These are phyloP conservation scores for Zaprionus nigranus DNA, from an alignment of 1,140 invertebrate species.

Conservation along the genomic window DNA sequence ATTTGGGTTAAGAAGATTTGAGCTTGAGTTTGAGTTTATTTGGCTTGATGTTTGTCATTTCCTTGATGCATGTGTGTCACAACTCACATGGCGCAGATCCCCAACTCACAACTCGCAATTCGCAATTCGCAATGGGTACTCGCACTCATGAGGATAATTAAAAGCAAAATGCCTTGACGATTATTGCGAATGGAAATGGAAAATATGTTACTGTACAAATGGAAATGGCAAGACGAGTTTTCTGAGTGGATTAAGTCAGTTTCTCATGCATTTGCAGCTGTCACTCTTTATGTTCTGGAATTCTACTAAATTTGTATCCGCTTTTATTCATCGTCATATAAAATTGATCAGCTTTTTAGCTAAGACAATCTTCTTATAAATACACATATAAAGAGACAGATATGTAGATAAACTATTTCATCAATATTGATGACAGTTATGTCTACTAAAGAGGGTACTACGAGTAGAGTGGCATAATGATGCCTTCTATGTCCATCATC, in stretches of 20 bases:
- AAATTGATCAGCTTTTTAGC: not conserved
- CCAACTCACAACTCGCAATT: not conserved
- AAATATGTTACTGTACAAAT: not conserved
- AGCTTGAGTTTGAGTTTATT: conserved; percentile 53
- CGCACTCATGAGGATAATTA: conserved; percentile 53
- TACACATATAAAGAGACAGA: too few relatives aligned
- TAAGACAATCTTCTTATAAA: too few relatives aligned
- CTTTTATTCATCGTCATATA: not conserved
- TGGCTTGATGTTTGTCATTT: conserved; percentile 76
- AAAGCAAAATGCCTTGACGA: conserved; percentile 59
- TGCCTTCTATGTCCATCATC: too few relatives aligned
- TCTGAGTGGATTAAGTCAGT: conserved; percentile 1
- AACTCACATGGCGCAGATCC: conserved; percentile 4
- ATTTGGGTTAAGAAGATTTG: conserved; percentile 79
- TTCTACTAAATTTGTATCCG: not conserved
- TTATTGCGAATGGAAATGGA: conserved; percentile 25
- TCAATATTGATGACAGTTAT: not conserved
- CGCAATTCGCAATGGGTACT: not conserved
- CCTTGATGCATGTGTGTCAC: conserved; percentile 58
- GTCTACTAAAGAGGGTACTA: too few relatives aligned
- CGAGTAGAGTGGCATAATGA: too few relatives aligned
- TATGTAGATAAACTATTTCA: too few relatives aligned
- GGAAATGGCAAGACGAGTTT: conserved; percentile 27
- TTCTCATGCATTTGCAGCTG: conserved; percentile 1
- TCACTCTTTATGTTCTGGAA: not conserved